Evolutionary conservation across 1,140 invertebrate species (phyloP).

Genomic region (Monomorium pharaonis): DNA sequence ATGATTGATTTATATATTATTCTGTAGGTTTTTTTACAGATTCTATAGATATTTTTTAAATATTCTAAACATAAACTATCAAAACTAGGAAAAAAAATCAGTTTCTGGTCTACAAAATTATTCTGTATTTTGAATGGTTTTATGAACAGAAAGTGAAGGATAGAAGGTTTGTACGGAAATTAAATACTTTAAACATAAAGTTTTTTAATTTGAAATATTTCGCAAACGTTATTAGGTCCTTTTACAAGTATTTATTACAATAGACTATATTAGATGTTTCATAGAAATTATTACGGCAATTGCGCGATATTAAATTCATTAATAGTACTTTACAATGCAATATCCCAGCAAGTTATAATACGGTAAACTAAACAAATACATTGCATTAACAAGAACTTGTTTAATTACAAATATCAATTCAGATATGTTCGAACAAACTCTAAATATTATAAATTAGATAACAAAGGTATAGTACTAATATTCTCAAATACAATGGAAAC

Average conservation of each 20-base stretch:
- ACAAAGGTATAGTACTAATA: neutral
- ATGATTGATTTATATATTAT: no score
- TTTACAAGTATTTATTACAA: neutral
- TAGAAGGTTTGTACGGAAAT: neutral
- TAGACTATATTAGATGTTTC: neutral
- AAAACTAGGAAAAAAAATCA: neutral
- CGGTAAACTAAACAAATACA: neutral
- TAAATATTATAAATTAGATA: conserved; percentile 26
- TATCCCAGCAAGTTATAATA: neutral
- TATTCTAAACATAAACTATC: neutral
- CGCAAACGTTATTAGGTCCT: neutral
- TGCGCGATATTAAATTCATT: neutral
- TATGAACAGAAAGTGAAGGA: neutral
- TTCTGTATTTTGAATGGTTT: neutral
- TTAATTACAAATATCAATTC: neutral
- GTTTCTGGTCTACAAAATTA: neutral
- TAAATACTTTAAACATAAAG: neutral
- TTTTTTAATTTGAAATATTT: neutral
- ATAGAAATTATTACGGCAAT: neutral
- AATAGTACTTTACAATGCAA: neutral
- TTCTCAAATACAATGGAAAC: conserved; percentile 1
- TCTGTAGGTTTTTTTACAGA: neutral
- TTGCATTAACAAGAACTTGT: neutral
- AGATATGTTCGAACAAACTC: neutral
- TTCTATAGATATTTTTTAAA: neutral